Conservation (phyloP, 2,797 vertebrate species). For the Karalla daura region DNA sequence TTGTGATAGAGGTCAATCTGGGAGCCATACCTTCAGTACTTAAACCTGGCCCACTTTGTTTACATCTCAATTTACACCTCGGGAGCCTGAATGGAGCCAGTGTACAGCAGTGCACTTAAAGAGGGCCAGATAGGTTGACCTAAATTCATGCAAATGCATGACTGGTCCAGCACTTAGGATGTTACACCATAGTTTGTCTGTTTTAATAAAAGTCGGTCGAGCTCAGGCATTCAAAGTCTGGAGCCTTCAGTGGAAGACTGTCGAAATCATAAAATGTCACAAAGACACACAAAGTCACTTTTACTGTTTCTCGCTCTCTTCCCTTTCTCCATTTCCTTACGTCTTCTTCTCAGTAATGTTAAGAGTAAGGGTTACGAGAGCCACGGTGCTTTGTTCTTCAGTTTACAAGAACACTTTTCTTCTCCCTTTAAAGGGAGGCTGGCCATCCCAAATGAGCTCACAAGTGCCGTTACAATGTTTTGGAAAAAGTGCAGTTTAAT, state of each 20-base stretch:
- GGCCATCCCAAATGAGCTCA: constrained; percentile 53
- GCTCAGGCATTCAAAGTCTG: constrained; percentile 3
- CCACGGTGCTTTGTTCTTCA: constrained; percentile 48
- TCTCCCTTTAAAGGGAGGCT: constrained; percentile 50
- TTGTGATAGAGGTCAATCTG: constrained; percentile 41
- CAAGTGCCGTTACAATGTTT: constrained; percentile 58
- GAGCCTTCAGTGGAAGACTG: not conserved
- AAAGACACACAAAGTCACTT: constrained; percentile 7
- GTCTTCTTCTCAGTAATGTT: constrained; percentile 9
- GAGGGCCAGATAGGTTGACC: constrained; percentile 42
- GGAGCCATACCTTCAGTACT: constrained; percentile 19
- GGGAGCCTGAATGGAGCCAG: constrained; percentile 53
- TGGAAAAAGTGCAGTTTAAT: constrained; percentile 50
- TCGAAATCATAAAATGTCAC: not conserved
- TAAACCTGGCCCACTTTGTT: constrained; percentile 61
- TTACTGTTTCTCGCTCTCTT: not conserved
- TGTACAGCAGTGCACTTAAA: constrained; percentile 45
- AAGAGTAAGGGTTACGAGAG: constrained; percentile 45
- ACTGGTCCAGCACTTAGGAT: constrained; percentile 16
- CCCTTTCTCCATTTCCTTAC: not conserved
- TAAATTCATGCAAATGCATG: constrained; percentile 50
- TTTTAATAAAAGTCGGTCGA: constrained; percentile 28
- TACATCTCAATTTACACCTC: constrained; percentile 67
- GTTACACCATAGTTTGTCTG: constrained; percentile 36
- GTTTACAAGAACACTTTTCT: constrained; percentile 63